phyloP scores from a whole-genome alignment of 2,888 invertebrate species.

The Drosophila austrosaltans region DNA sequence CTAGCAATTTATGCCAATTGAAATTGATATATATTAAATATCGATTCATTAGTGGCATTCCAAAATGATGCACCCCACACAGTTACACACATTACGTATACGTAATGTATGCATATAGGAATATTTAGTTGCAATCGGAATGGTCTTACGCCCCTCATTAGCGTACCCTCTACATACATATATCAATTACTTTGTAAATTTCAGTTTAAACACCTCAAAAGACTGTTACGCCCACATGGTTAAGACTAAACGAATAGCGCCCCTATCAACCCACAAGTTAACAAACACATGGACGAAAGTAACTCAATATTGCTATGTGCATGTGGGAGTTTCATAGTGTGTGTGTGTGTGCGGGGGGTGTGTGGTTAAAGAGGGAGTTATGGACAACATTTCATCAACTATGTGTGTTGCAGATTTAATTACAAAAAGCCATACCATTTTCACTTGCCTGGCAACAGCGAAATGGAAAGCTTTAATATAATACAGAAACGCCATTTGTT shows the following conservation, averaged over 20 bases:
- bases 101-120: too few relatives aligned
- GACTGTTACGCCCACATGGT: slow-evolving; percentile 46
- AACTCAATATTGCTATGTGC: neutral
- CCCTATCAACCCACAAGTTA: neutral
- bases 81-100: too few relatives aligned
- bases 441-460: slow-evolving; percentile 72
- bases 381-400: slow-evolving; percentile 60
- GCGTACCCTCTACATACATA: too few relatives aligned
- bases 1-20: too few relatives aligned
- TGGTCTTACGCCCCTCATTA: too few relatives aligned
- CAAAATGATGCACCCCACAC: too few relatives aligned
- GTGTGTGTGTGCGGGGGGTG: slow-evolving; percentile 18
- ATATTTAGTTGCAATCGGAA: too few relatives aligned
- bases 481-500: slow-evolving; percentile 24
- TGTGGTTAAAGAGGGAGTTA: neutral
- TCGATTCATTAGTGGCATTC: too few relatives aligned
- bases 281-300: too few relatives aligned
- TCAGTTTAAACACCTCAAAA: slow-evolving; percentile 74
- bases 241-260: neutral
- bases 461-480: slow-evolving; percentile 55
- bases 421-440: slow-evolving; percentile 56
- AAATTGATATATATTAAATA: too few relatives aligned
- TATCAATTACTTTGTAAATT: slow-evolving; percentile 49
- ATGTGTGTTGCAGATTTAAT: slow-evolving; percentile 71
- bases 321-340: neutral